Conservation (phyloP, 2,888 invertebrate species). For the Camponotus fellah region DNA sequence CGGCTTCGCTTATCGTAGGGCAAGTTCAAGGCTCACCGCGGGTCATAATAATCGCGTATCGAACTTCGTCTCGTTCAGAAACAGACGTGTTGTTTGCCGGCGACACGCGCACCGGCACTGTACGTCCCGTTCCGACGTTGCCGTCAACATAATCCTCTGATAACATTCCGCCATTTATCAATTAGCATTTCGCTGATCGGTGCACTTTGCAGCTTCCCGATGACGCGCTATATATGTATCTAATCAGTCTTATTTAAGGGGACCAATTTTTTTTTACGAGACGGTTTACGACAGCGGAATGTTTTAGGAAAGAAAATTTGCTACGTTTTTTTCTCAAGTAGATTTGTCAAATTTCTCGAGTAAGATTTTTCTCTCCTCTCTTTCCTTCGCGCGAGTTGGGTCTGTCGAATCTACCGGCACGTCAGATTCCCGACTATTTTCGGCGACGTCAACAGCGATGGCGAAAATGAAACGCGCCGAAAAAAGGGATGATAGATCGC, state of each 20-base stretch:
- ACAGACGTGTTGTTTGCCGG: constrained; percentile 81
- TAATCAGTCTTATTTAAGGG: neutral
- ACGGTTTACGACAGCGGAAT: no score
- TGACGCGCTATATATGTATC: neutral
- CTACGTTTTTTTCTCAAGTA: neutral
- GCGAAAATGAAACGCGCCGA: constrained; percentile 53
- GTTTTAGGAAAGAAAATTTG: neutral
- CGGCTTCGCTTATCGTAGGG: constrained; percentile 82
- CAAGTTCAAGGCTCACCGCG: constrained; percentile 85
- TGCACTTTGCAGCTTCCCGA: constrained; percentile 16
- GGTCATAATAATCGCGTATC: constrained; percentile 84
- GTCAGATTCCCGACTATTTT: constrained; percentile 33
- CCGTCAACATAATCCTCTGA: constrained; percentile 13
- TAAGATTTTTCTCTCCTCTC: neutral
- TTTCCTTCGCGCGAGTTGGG: neutral
- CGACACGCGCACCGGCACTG: constrained; percentile 66
- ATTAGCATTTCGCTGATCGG: constrained; percentile 37
- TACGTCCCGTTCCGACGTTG: constrained; percentile 47
- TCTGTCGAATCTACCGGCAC: neutral
- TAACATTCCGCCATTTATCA: constrained; percentile 44
- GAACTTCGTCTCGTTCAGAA: constrained; percentile 79
- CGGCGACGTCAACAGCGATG: constrained; percentile 30
- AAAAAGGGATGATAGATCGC: constrained; percentile 79
- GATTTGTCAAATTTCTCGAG: neutral
- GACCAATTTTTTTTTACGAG: neutral